Evolutionary conservation across 2,113 vertebrate genomes (phyloP).

Genomic region (Chionodraco myersi): DNA sequence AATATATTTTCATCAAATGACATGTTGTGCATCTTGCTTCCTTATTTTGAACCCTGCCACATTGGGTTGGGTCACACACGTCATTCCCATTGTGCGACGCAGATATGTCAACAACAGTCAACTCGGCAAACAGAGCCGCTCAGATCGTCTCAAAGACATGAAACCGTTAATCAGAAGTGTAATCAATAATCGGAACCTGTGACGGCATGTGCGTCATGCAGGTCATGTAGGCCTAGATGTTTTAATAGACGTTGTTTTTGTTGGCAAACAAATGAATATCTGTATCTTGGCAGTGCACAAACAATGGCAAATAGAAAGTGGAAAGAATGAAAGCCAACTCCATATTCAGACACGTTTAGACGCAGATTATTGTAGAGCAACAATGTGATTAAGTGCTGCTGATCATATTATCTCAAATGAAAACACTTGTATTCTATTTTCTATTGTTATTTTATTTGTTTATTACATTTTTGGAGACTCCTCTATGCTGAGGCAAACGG

Average conservation of each 20-base stretch:
- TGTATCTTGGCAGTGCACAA: too few relatives aligned
- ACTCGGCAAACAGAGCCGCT: not conserved
- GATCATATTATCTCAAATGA: not conserved
- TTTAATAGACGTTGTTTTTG: not conserved
- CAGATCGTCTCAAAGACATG: not conserved
- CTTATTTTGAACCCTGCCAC: not conserved
- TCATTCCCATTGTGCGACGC: slow-evolving; percentile 5
- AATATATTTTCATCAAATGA: not conserved
- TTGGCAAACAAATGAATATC: too few relatives aligned
- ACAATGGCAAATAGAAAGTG: too few relatives aligned
- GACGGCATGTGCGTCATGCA: not conserved
- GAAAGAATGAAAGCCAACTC: too few relatives aligned
- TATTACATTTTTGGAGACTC: too few relatives aligned
- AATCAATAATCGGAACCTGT: not conserved
- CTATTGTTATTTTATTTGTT: not conserved
- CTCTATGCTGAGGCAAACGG: too few relatives aligned
- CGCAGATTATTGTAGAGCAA: too few relatives aligned
- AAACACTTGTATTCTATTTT: not conserved
- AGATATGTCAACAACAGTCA: not conserved
- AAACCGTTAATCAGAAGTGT: not conserved
- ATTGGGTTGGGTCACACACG: not conserved
- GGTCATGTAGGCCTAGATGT: not conserved
- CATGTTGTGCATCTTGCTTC: not conserved
- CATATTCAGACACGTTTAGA: too few relatives aligned
- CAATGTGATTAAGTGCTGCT: too few relatives aligned